These are phyloP conservation scores for Rhynchonycteris naso DNA, from an alignment of 2,797 vertebrate genomes.

Conservation along the genomic window DNA sequence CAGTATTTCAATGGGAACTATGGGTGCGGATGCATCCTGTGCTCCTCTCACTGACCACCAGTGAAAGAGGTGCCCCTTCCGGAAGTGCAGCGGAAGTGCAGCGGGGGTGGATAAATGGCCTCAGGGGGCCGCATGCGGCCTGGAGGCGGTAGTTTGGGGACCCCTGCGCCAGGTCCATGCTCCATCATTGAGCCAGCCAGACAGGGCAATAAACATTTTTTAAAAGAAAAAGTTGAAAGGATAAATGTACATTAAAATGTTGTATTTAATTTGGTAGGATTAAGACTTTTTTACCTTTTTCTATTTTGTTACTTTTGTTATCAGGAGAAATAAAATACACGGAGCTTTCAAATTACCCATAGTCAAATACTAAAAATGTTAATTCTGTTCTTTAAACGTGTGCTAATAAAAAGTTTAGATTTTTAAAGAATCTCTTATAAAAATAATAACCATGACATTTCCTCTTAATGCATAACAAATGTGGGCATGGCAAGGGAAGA, in stretches of 20 bases:
- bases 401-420: neutral
- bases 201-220: neutral
- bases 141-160: too few species aligned
- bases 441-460: neutral
- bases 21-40: too few species aligned
- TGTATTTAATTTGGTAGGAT: neutral
- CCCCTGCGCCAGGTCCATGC: too few species aligned
- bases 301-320: constrained; percentile 1
- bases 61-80: too few species aligned
- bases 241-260: neutral
- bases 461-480: neutral
- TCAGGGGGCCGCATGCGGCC: too few species aligned
- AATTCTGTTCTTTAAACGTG: neutral
- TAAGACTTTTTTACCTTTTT: neutral
- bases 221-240: neutral
- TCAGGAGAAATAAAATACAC: neutral
- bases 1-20: too few species aligned
- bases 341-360: neutral
- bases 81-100: too few species aligned
- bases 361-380: neutral
- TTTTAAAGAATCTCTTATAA: neutral
- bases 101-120: too few species aligned
- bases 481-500: neutral
- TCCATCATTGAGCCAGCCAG: too few species aligned
- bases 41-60: too few species aligned